Percentiles rank a stretch among this genome's conserved stretches.
Evolutionary conservation across 1,140 invertebrate species (phyloP).

Genomic region (Anastrepha obliqua): DNA sequence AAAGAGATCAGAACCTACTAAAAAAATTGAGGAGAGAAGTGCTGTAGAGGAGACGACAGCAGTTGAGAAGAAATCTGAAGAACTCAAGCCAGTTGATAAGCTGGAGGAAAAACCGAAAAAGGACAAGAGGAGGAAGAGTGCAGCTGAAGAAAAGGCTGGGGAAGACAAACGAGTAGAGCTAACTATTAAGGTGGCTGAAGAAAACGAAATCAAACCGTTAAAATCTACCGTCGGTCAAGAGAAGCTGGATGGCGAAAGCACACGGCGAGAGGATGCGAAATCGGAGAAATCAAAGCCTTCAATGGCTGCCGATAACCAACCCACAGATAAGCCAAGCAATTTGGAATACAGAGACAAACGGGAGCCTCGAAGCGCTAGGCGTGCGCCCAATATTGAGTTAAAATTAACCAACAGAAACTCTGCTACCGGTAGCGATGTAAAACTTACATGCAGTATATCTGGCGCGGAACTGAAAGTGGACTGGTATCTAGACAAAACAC

Average conservation of each 20-base stretch:
- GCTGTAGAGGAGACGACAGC: neutral
- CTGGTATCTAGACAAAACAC: constrained; percentile 87
- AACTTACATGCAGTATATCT: constrained; percentile 89
- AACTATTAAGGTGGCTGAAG: neutral
- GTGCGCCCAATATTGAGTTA: constrained; percentile 87
- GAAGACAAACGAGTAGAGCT: neutral
- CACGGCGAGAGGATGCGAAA: no score
- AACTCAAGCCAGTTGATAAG: constrained; percentile 55
- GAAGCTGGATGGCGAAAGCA: no score
- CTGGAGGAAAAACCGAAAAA: constrained; percentile 59
- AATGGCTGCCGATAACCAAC: neutral
- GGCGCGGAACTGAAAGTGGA: constrained; percentile 85
- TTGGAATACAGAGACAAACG: constrained; percentile 64
- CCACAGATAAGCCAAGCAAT: neutral
- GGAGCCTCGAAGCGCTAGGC: constrained; percentile 74
- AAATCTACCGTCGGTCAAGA: neutral
- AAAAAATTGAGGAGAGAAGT: neutral
- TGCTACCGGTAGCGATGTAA: constrained; percentile 83
- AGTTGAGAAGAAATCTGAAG: neutral
- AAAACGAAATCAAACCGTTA: neutral
- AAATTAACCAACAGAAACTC: constrained; percentile 85
- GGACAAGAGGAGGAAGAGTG: constrained; percentile 48
- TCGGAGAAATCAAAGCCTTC: neutral
- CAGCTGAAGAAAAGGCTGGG: constrained; percentile 8
- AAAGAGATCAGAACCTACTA: neutral